A percentile compares a stretch with the other conserved stretches of the same genome.
These are phyloP conservation scores for Prorops nasuta DNA, from an alignment of 1,140 invertebrate genomes.

Conservation along the genomic window DNA sequence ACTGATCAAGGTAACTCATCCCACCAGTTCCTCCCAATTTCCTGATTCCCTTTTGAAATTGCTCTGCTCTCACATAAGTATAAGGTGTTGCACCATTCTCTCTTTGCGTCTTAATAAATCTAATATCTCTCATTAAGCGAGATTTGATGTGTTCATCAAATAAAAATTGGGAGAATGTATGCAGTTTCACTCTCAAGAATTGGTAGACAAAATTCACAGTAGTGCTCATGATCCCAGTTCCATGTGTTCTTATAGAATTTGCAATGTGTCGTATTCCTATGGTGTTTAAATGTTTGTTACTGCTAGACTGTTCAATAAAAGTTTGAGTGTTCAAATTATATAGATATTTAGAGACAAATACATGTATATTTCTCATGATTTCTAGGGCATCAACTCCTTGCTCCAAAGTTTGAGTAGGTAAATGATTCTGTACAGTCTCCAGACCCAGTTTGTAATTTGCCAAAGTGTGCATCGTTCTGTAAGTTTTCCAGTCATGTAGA, in stretches of 20 bases:
- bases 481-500: conserved; percentile 96
- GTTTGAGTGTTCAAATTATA: conserved; percentile 98
- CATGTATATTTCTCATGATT: conserved; percentile 95
- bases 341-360: conserved; percentile 90
- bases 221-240: conserved; percentile 96
- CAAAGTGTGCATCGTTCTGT: conserved; percentile 93
- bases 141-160: conserved; percentile 99
- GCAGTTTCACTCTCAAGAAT: conserved; percentile 92
- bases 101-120: conserved; percentile 58
- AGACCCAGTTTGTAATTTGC: conserved; percentile 84
- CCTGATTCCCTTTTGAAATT: conserved; percentile 89
- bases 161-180: conserved; percentile 95
- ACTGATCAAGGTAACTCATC: conserved; percentile 88
- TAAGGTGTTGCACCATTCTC: conserved; percentile 55
- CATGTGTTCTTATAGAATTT: conserved; percentile 97
- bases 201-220: conserved; percentile 97
- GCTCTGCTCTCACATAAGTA: conserved; percentile 88
- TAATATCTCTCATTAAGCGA: conserved; percentile 85
- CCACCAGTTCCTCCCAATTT: conserved; percentile 87
- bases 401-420: conserved; percentile 95
- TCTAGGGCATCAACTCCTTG: conserved; percentile 97
- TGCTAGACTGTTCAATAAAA: conserved; percentile 89
- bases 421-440: conserved; percentile 80
- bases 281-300: conserved; percentile 94
- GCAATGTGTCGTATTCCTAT: conserved; percentile 95